Evolutionary conservation across 2,888 invertebrate species (phyloP), one percentile per base, ranked within the genome.

Genomic region (Rhagium mordax): DNA sequence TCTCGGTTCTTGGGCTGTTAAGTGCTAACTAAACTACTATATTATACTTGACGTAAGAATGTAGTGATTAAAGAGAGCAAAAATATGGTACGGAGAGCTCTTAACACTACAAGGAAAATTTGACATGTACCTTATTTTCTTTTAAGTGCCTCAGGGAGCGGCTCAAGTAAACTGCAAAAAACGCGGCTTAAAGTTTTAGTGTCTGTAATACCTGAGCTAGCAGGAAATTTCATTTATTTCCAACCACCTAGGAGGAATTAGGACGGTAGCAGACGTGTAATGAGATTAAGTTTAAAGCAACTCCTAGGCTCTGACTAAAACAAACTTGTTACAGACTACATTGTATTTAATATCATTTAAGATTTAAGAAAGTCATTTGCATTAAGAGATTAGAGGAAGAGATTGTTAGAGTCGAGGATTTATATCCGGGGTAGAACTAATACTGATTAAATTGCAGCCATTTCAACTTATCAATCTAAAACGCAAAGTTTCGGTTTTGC

Each of bases 191-290:
- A 29, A 33, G 18, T 16, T 60, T 33, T 33, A 60, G 33, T 18
- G 18, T 13, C 18, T 18, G 10, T 60, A 60, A 60, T 60, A 15
- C 59, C 33, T 51, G 8, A 13, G 18, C 41, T 60, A 21, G 59
- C 18, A 7, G 33, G 59, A 60, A 60, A 60, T 60, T 33, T 60
- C 29, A 60, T 60, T 60, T 60, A 60, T 27, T 60, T 18, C 18
- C 10, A 60, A 33, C 59, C 59, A 60, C 18, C 59, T 20, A 29
- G 33, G 59, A 29, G 16, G 29, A 16, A 60, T 60, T 60, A 29
- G 18, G n/a, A 57, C 15, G 24, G 27, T n/a, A 53, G 10, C 53
- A 57, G 20, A 57, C 29, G 29, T 57, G 16, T 29, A 60, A 33
- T 29, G 41, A 33, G 59, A 60, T 60, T 60, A 60, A 60, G 18